Base-by-base conservation (phyloP, 1,140 invertebrate species). In the Campoletis sonorensis region DNA sequence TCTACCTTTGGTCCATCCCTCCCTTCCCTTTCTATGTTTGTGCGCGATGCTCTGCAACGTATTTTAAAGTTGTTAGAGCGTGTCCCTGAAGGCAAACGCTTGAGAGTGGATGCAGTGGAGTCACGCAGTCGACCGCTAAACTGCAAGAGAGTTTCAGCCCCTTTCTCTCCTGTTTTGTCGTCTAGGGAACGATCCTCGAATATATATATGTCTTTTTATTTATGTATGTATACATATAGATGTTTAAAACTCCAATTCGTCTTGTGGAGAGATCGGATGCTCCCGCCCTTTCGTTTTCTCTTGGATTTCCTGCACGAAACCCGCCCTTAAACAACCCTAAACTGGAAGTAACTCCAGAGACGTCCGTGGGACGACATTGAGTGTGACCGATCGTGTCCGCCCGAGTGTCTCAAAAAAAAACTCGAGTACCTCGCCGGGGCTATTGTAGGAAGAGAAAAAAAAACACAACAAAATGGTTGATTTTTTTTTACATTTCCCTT, bases 281-380 rank as follows among this genome's bases (percentile, higher is more conserved):
- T 87, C 77, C 81, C 54, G 81, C 81, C 84, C 85, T 81, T 87
- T 82, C 82, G 80, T 85, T 67, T 23, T 64, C 58, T 10, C 21
- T 33, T 26, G 73, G 16, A 58, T 58, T 61, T 79, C 85, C 72
- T 54, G 26, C 49, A 26, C 54, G 75, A 81, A 84, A 73, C 85
- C 85, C 86, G 80, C 85, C 87, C 85, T 87, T 87, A 83, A 87
- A 84, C 86, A 88, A 83, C 89, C 88, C 86, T 87, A 87, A 90
- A 86, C 86, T 87, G 76, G 30, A 86, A 88, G 88, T 89, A 86
- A 89, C 86, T 88, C 86, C 75, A 86, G 72, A 27, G 27, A 30
- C 23, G 49, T 16, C 8, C 23, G n/a, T 15, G 26, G 26, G 49
- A 37, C 82, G 85, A 87, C 86, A 79, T 88, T 85, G 84, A 89